phyloP scores from a whole-genome alignment of 1,140 invertebrate genomes.

The Diorhabda carinulata region DNA sequence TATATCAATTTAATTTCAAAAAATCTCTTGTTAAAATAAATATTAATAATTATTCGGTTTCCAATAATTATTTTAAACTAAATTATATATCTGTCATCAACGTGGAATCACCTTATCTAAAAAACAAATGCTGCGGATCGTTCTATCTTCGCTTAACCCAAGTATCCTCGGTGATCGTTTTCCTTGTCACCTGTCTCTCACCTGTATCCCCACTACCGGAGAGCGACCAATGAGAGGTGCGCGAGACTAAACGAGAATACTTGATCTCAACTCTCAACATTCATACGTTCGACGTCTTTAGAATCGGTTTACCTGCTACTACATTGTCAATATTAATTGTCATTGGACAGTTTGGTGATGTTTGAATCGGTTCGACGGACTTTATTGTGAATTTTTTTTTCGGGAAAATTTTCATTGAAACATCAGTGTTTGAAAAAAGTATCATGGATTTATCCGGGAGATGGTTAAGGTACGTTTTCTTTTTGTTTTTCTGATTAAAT shows the following conservation, averaged over 20 bases:
- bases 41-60: background rate
- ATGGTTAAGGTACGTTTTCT: no score
- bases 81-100: background rate
- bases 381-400: background rate
- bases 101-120: constrained; percentile 7
- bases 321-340: constrained; percentile 9
- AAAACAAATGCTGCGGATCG: background rate
- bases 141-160: constrained; percentile 10
- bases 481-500: no score
- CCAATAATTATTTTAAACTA: constrained; percentile 1
- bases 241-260: constrained; percentile 23
- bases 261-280: constrained; percentile 28
- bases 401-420: no score
- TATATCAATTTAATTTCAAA: no score
- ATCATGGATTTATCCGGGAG: no score
- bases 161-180: background rate
- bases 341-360: constrained; percentile 12
- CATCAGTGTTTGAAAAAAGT: no score
- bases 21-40: no score
- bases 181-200: constrained; percentile 32
- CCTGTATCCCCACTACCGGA: constrained; percentile 28
- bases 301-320: constrained; percentile 15
- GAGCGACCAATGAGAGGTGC: constrained; percentile 23
- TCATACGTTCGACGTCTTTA: constrained; percentile 28
- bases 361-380: constrained; percentile 8